Evolutionary conservation across 2,113 vertebrate genomes (phyloP).

Genomic region (Microtus ochrogaster): DNA sequence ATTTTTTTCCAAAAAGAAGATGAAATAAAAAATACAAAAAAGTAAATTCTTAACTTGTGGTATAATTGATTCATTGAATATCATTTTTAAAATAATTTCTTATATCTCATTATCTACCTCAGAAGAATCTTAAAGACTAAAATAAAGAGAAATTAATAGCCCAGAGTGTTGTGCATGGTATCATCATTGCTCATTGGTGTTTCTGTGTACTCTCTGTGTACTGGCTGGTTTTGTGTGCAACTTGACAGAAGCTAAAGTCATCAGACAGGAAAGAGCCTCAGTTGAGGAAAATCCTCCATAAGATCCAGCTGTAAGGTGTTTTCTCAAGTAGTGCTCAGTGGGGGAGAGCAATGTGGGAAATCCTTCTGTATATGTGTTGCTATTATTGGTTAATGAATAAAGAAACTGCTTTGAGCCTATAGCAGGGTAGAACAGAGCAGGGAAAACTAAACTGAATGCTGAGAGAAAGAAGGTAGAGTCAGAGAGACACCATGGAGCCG

Average conservation of each 20-base stretch:
- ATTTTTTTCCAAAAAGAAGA: conserved; percentile 48
- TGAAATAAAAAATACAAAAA: background rate
- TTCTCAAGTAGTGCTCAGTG: background rate
- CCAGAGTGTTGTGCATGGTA: background rate
- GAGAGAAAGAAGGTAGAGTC: too few species aligned
- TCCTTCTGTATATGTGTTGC: too few species aligned
- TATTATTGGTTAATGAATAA: too few species aligned
- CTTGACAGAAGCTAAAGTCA: background rate
- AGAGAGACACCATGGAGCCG: too few species aligned
- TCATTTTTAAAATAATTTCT: background rate
- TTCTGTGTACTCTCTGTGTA: background rate
- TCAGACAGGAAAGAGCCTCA: background rate
- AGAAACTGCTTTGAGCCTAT: too few species aligned
- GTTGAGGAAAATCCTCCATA: background rate
- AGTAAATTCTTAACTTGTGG: conserved; percentile 13
- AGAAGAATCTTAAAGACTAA: background rate
- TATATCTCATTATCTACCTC: background rate
- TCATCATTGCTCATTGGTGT: background rate
- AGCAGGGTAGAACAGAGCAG: too few species aligned
- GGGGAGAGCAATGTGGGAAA: background rate
- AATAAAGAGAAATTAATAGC: background rate
- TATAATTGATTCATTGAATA: conserved; percentile 20
- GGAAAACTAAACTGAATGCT: too few species aligned
- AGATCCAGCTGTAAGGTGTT: background rate
- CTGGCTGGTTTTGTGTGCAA: background rate